Conservation (phyloP, 2,113 vertebrate species). For the Illadopsis cleaveri region DNA sequence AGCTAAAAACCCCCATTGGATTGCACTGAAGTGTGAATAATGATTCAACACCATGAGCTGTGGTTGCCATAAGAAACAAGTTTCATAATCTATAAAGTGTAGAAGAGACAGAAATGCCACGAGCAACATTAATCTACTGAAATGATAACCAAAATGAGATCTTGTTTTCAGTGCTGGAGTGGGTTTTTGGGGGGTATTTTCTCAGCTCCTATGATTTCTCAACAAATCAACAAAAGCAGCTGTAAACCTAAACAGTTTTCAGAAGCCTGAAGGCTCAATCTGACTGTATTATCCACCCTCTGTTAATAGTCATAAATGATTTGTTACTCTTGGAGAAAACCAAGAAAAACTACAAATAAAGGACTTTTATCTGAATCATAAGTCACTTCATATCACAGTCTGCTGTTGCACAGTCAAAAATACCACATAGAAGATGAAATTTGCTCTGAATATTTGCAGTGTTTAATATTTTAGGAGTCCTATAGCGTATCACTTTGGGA, state of each 20-base stretch:
- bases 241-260: neutral
- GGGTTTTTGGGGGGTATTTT: neutral
- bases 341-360: neutral
- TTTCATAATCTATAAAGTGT: constrained; percentile 34
- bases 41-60: constrained; percentile 40
- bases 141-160: neutral
- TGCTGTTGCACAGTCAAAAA: neutral
- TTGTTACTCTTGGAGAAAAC: constrained; percentile 4
- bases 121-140: constrained; percentile 20
- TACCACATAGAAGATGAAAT: neutral
- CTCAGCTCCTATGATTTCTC: neutral
- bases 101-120: constrained; percentile 20
- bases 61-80: constrained; percentile 55
- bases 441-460: neutral
- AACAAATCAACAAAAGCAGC: constrained; percentile 7
- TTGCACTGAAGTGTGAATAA: constrained; percentile 49
- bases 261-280: constrained; percentile 1
- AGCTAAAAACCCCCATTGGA: neutral
- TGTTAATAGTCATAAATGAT: constrained; percentile 28
- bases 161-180: neutral
- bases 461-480: neutral
- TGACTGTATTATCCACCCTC: neutral
- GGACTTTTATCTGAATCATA: neutral
- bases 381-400: neutral
- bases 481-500: neutral